Evolutionary conservation across 1,140 invertebrate species (phyloP), one percentile per base, ranked within the genome.

Genomic region (Procambarus clarkii): DNA sequence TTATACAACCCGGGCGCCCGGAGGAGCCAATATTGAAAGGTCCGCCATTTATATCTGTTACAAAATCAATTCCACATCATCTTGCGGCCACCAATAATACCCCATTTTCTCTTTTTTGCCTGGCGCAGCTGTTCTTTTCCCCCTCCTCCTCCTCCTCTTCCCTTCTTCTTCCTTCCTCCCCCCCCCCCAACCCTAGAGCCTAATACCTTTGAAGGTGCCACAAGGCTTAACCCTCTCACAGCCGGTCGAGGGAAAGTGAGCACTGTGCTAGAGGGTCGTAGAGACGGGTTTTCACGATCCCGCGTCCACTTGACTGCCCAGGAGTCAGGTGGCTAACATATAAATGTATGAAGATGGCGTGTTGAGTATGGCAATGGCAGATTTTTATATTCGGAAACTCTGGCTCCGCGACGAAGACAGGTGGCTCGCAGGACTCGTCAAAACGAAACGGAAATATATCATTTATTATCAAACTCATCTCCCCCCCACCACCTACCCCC

Each of bases 331-430:
- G 90, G 83, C 84, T 80, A 86, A 91, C 83, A 81, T 84, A 91
- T 91, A 91, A 91, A 91, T 91, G 84, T 91, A 91, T 91, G 90
- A 91, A 91, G 90, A 91, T 91, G 90, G 90, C 60, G 90, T 91
- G 90, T 91, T 91, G 90, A 91, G 90, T 91, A 77, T 86, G 46
- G 90, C 90, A 91, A 91, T 91, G 81, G 78, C 76, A 50, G 90
- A 85, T 91, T 91, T 91, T 91, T 91, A 78, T 80, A 64, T 88
- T 74, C 80, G 80, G n/a, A 50, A 34, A 60, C 24, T 50, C 21
- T 45, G 60, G 11, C 69, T 21, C 83, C 46, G 46, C 77, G 45
- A 48, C 48, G 21, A 80, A 48, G 54, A 48, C 48, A 11, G 4
- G 24, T 50, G 46, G 18, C 46, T n/a, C 78, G 45, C 45, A 50